phyloP scores from a whole-genome alignment of 2,113 vertebrate species.

The Crotalus tigris region DNA sequence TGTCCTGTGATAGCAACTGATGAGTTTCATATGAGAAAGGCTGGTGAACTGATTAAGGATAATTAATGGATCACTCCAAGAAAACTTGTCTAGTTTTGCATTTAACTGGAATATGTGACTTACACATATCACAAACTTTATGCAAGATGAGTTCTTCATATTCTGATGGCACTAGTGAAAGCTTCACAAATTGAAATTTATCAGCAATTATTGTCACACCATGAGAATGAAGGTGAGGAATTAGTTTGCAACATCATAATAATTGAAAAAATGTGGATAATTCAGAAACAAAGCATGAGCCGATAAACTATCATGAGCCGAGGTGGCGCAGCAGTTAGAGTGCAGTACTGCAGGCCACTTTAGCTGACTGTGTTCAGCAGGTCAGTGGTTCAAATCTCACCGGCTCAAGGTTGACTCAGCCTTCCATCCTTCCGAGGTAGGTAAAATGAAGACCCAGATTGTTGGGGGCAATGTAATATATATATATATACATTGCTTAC shows the following conservation, averaged over 20 bases:
- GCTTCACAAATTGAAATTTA: not conserved
- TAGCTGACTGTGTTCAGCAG: no score
- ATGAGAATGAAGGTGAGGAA: not conserved
- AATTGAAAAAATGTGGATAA: not conserved
- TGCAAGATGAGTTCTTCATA: not conserved
- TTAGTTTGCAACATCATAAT: not conserved
- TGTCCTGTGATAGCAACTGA: not conserved
- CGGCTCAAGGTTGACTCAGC: no score
- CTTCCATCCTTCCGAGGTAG: no score
- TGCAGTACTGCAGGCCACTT: no score
- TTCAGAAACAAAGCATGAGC: not conserved
- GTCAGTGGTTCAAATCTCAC: no score
- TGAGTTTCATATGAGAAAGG: not conserved
- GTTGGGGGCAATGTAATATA: no score
- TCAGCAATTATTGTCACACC: not conserved
- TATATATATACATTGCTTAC: no score
- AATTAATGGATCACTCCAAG: not conserved
- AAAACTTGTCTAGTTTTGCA: not conserved
- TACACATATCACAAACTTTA: not conserved
- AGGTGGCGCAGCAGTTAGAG: no score
- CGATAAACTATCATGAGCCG: not conserved
- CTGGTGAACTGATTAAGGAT: not conserved
- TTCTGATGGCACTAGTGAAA: not conserved
- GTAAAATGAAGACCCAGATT: no score
- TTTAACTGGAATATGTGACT: not conserved